Evolutionary conservation across 2,113 vertebrate genomes (phyloP).

Genomic region (Tetrax tetrax): DNA sequence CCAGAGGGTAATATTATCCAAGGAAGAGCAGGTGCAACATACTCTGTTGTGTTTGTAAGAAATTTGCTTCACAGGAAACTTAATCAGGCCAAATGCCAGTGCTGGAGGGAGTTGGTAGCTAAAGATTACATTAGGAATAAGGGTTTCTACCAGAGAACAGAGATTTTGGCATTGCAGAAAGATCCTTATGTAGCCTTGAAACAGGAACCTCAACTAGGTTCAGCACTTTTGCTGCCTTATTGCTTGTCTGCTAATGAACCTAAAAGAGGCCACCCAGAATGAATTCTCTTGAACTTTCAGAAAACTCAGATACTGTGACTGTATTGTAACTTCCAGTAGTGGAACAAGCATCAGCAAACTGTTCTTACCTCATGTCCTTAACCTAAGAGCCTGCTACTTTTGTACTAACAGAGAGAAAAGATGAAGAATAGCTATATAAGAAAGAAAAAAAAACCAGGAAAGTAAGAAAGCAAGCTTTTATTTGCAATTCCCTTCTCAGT

Average conservation of each 20-base stretch:
- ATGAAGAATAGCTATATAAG: neutral
- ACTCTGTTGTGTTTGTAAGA: constrained; percentile 12
- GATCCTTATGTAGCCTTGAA: neutral
- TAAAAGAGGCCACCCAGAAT: neutral
- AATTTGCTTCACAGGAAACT: constrained; percentile 29
- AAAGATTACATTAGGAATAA: neutral
- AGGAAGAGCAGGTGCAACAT: constrained; percentile 35
- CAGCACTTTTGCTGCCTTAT: neutral
- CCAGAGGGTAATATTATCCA: constrained; percentile 15
- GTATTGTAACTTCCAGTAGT: neutral
- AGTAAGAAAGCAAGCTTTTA: neutral
- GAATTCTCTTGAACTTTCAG: neutral
- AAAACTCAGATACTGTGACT: neutral
- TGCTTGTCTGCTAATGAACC: neutral
- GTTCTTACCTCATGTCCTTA: neutral
- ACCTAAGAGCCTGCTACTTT: neutral
- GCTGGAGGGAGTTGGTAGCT: neutral
- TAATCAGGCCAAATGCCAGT: constrained; percentile 24
- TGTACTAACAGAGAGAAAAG: neutral
- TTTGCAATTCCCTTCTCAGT: neutral
- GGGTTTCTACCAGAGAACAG: neutral
- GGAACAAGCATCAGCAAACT: neutral
- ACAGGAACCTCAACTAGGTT: neutral
- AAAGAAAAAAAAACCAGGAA: neutral
- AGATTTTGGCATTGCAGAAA: neutral